Evolutionary conservation across 23 tunicate genomes (phyloP), one percentile per base, ranked within the genome.

Genomic region (Halocynthia roretzi): DNA sequence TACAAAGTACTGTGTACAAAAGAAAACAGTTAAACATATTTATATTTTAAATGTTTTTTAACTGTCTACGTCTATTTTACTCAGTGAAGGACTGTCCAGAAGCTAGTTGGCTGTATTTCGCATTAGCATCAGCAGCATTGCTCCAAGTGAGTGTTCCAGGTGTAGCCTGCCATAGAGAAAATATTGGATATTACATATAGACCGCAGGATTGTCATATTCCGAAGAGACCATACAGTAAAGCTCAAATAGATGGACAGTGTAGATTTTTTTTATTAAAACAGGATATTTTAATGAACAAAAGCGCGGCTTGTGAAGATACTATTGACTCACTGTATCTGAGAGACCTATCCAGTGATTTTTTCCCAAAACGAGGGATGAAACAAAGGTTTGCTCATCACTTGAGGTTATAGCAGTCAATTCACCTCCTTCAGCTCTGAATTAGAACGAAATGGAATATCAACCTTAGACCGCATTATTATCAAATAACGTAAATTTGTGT

Each of bases 141-240:
- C 76, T 64, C 97, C 97, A 91, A 10, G 64, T 77, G 63, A 91
- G 68, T 6, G 76, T 85, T 8, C 90, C 90, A 21, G 97, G 87
- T 18, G 62, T 71, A 52, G 56, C 81, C 97, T 91, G 44, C 44
- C 44, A 31, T 31, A 31, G 44, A 31, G 44, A 31, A 31, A 31
- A 31, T 31, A 31, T 0, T 31, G 44, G 44, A 31, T 31, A 31
- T 0, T 31, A 31, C 1, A 31, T 31, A 31, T 31, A 31, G 44
- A 31, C 44, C 4, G 44, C 44, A 31, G 44, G 44, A 31, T 31
- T 31, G 44, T 31, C 44, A 31, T 31, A 31, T 31, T 31, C 44
- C 44, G 4, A 31, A 31, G 44, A 0, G 44, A 31, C 44, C 44
- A 31, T 31, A 1, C 44, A 31, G 44, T 31, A 31, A 31, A 31